Base-by-base conservation (phyloP, 2,113 vertebrate species). In the Myotis yumanensis region DNA sequence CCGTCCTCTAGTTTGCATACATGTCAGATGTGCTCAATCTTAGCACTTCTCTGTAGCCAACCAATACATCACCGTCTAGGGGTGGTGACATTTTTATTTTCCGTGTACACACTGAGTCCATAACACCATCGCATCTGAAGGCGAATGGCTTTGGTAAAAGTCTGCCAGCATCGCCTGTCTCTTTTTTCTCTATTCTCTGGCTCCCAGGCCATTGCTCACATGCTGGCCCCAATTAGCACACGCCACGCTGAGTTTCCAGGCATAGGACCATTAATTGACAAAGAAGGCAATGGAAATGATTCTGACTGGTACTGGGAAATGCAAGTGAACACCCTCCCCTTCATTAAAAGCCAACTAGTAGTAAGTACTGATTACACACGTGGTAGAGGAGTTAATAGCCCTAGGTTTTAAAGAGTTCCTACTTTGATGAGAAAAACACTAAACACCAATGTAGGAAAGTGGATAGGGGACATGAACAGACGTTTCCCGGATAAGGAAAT, bases 361-460 rank as follows among this genome's bases (percentile, higher is more conserved):
- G 16, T 69, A 92, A 32, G 4, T 7, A 52, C 87, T 35, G 76
- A 57, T 54, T 71, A 86, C 23, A 76, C 69, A 18, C 28, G 48
- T 79, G 54, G 20, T n/a, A 37, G 52, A 91, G 11, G 52, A 43
- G 35, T 64, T 69, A 81, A 64, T 64, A 35, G 43, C 17, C 25
- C 57, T 11, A 11, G 46, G 62, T 68, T 90, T 95, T 51, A 92
- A 94, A 90, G 68, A 17, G 17, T 80, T 95, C 35, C 23, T 69
- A 35, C 37, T 79, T 77, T 43, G 43, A 62, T 87, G 66, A 92
- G 73, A 89, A 92, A 86, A 75, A 59, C 32, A 75, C 20, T 64
- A 43, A 62, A 46, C 23, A 6, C 62, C 69, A 86, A 15, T 57
- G 16, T 20, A 51, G 43, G 40, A 83, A 73, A 93, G 32, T 51